phyloP scores from a whole-genome alignment of 1,140 invertebrate species.

The Linepithema humile region DNA sequence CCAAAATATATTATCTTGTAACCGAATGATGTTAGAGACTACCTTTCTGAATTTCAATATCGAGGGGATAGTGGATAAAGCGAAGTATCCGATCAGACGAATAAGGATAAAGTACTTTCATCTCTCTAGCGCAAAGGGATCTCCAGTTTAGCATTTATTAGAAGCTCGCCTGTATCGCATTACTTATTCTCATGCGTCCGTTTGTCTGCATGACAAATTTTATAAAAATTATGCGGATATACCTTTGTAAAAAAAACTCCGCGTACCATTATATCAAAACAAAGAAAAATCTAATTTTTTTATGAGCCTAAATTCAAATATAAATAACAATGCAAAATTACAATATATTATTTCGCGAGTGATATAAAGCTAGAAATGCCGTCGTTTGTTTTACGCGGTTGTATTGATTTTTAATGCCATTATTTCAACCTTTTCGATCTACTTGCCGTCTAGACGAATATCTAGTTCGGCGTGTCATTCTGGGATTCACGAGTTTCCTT shows the following conservation, averaged over 20 bases:
- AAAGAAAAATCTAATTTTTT: not conserved
- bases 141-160: slow-evolving; percentile 21
- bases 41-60: slow-evolving; percentile 43
- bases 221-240: not conserved
- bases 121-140: slow-evolving; percentile 1
- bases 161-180: not conserved
- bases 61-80: slow-evolving; percentile 15
- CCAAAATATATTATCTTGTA: slow-evolving; percentile 15
- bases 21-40: slow-evolving; percentile 3
- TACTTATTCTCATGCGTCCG: not conserved
- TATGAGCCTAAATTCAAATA: not conserved
- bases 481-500: slow-evolving; percentile 31
- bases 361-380: not conserved
- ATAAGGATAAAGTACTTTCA: slow-evolving; percentile 31
- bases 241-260: not conserved
- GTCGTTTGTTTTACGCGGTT: not conserved
- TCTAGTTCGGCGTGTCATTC: not conserved
- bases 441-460: not conserved
- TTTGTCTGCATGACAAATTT: not conserved
- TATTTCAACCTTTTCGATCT: not conserved
- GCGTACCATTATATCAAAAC: not conserved
- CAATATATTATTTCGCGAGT: not conserved
- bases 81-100: not conserved
- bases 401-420: slow-evolving; percentile 15
- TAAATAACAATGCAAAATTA: not conserved